Conservation (phyloP, 2,113 vertebrate species). For the Sprattus sprattus region DNA sequence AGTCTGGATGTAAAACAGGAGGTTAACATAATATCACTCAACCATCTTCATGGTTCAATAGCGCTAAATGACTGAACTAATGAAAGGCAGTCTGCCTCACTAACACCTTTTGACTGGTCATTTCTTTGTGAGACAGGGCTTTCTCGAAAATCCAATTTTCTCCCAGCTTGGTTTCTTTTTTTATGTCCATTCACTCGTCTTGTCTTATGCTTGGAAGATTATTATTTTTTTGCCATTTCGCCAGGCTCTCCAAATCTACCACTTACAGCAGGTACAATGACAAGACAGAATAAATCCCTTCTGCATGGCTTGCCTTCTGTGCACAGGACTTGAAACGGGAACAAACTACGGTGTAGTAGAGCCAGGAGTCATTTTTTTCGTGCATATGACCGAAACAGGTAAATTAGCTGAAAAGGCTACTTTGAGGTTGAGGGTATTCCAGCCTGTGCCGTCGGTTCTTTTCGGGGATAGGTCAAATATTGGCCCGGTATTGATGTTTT, state of each 20-base stretch:
- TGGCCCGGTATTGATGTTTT: conserved; percentile 20
- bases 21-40: conserved; percentile 79
- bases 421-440: neutral
- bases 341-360: conserved; percentile 55
- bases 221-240: conserved; percentile 57
- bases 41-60: conserved; percentile 75
- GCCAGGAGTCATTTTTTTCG: too few species aligned
- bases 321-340: conserved; percentile 56
- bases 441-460: neutral
- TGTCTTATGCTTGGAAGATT: conserved; percentile 67
- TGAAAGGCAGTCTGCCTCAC: conserved; percentile 71
- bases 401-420: conserved; percentile 22
- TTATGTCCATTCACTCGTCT: conserved; percentile 72
- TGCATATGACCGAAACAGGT: neutral
- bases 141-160: conserved; percentile 78
- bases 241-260: conserved; percentile 66
- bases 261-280: conserved; percentile 71
- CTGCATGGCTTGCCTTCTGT: conserved; percentile 65
- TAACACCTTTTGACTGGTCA: conserved; percentile 71
- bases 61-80: conserved; percentile 73
- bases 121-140: conserved; percentile 68
- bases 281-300: conserved; percentile 67
- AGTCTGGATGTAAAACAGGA: conserved; percentile 74
- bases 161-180: conserved; percentile 65
- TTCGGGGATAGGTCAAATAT: neutral